These are phyloP conservation scores for Adineta ricciae DNA, from an alignment of 2,888 invertebrate species.

Conservation along the genomic window DNA sequence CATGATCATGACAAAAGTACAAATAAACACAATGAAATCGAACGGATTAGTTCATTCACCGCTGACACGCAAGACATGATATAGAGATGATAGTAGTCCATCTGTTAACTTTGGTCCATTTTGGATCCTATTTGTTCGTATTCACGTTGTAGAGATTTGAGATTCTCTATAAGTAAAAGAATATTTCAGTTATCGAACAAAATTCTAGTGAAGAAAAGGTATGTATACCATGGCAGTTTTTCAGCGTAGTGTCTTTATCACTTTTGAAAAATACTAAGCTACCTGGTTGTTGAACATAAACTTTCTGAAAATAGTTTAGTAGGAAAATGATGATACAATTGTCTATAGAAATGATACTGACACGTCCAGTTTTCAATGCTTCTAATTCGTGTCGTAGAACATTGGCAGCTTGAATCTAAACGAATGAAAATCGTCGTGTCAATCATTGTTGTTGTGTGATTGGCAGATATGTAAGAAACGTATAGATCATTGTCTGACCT, in stretches of 20 bases:
- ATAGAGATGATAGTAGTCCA: too few relatives aligned
- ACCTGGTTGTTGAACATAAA: conserved; percentile 20
- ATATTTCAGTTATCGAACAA: too few relatives aligned
- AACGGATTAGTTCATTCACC: too few relatives aligned
- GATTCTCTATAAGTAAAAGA: background rate
- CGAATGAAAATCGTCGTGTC: background rate
- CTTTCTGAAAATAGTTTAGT: background rate
- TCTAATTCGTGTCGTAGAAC: background rate
- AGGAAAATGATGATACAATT: too few relatives aligned
- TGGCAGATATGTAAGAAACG: too few relatives aligned
- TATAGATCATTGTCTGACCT: background rate
- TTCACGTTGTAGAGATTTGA: background rate
- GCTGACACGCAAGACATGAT: too few relatives aligned
- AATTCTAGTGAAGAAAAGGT: background rate
- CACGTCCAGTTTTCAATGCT: background rate
- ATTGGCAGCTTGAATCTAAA: background rate
- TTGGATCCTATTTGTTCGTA: background rate
- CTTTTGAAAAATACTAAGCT: conserved; percentile 29
- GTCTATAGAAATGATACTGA: background rate
- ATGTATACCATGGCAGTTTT: background rate
- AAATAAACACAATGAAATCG: background rate
- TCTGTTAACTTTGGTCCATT: background rate
- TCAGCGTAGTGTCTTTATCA: conserved; percentile 19
- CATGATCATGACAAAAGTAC: background rate
- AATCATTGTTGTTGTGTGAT: too few relatives aligned